These are phyloP conservation scores for Sula dactylatra DNA, from an alignment of 2,113 vertebrate genomes.

Conservation along the genomic window DNA sequence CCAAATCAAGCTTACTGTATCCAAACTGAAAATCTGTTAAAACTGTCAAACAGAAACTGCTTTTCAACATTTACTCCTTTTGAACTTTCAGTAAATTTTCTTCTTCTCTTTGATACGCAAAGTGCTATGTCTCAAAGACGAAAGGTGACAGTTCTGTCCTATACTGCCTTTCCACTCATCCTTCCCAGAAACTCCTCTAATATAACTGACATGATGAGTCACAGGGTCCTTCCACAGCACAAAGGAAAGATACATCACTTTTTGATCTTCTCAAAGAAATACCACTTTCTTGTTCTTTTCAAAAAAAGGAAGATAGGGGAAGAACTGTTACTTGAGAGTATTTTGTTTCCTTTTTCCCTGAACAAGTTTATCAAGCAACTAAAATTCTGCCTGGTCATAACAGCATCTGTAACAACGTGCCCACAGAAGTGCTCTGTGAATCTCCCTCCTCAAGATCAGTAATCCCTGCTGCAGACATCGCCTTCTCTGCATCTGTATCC, in stretches of 20 bases:
- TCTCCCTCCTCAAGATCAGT: not conserved
- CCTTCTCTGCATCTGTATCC: not conserved
- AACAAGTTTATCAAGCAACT: not conserved
- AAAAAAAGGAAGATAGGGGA: not conserved
- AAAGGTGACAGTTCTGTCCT: not conserved
- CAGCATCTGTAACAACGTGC: not conserved
- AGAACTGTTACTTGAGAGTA: not conserved
- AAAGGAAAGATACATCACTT: not conserved
- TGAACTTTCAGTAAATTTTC: not conserved
- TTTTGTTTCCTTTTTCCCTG: not conserved
- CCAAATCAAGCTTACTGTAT: not conserved
- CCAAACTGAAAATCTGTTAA: not conserved
- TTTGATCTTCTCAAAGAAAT: slow-evolving; percentile 8
- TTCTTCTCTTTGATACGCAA: not conserved
- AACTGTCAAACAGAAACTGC: not conserved
- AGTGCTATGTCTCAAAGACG: not conserved
- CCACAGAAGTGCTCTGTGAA: not conserved
- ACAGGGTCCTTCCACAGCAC: not conserved
- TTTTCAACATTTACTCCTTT: not conserved
- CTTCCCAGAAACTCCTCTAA: not conserved
- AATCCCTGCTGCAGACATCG: not conserved
- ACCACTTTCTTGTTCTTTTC: not conserved
- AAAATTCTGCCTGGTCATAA: not conserved
- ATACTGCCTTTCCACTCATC: not conserved
- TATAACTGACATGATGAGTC: not conserved